Evolutionary conservation across 2,797 vertebrate genomes (phyloP).

Genomic region (Ctenochaetus hawaiiensis): DNA sequence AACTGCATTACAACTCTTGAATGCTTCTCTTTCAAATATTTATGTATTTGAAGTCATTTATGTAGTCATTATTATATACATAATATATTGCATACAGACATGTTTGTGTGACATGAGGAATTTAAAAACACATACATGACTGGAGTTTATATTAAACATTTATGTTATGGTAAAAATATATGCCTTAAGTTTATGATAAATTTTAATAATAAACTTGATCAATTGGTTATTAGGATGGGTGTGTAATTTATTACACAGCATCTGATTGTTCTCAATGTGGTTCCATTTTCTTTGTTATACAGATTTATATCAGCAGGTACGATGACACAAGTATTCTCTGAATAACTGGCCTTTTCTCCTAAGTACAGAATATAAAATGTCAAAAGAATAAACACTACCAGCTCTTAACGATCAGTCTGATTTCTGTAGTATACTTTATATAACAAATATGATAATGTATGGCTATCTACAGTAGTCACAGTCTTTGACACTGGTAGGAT

Average conservation of each 20-base stretch:
- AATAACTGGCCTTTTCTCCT: not conserved
- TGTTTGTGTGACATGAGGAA: not conserved
- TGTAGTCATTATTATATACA: not conserved
- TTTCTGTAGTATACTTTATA: not conserved
- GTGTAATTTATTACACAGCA: not conserved
- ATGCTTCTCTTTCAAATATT: too few relatives aligned
- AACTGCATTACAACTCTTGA: not conserved
- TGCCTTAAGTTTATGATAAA: not conserved
- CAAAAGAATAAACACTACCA: not conserved
- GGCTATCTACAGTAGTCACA: not conserved
- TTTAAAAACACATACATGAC: not conserved
- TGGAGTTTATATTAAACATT: not conserved
- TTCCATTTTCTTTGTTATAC: not conserved
- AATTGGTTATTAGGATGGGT: too few relatives aligned
- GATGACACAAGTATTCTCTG: not conserved
- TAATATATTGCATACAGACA: not conserved
- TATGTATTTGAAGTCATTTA: too few relatives aligned
- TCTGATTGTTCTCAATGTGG: not conserved
- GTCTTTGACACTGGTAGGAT: not conserved
- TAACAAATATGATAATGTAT: not conserved
- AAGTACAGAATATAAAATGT: not conserved
- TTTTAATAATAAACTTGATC: not conserved
- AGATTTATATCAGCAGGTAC: not conserved
- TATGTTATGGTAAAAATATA: too few relatives aligned
- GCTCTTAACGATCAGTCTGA: not conserved